These are phyloP conservation scores for Entomobrya proxima DNA, from an alignment of 2,888 invertebrate species.

Conservation along the genomic window DNA sequence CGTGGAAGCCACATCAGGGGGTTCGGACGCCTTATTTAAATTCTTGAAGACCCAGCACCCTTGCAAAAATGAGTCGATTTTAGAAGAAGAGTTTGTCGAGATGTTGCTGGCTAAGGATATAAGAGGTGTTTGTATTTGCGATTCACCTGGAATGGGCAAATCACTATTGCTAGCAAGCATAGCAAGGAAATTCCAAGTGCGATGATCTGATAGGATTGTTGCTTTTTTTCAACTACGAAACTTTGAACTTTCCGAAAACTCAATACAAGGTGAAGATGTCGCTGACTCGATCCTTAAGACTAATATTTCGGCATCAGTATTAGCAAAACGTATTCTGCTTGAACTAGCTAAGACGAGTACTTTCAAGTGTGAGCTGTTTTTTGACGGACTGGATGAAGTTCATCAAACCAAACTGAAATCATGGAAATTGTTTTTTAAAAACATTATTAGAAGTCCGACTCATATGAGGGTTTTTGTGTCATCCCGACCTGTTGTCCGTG, in stretches of 20 bases:
- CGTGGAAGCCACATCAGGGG: too few relatives aligned
- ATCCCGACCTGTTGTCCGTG: too few relatives aligned
- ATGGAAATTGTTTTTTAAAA: too few relatives aligned
- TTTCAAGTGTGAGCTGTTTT: background rate
- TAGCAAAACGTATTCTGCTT: too few relatives aligned
- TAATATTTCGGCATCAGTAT: too few relatives aligned
- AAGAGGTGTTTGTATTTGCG: background rate
- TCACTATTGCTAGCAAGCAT: background rate
- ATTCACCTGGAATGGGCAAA: background rate
- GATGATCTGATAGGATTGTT: background rate
- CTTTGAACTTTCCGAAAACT: background rate
- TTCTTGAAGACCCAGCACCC: too few relatives aligned
- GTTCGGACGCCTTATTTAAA: too few relatives aligned
- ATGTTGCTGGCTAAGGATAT: background rate
- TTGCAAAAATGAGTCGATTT: too few relatives aligned
- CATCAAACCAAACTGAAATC: background rate
- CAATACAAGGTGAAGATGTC: background rate
- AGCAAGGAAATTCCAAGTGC: background rate
- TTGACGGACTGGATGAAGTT: slow-evolving; percentile 8
- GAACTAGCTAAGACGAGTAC: too few relatives aligned
- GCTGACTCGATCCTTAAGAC: too few relatives aligned
- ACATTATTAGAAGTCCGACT: too few relatives aligned
- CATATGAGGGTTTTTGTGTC: too few relatives aligned
- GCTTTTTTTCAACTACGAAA: background rate
- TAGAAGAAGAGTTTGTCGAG: background rate